These are phyloP conservation scores for Ibidorhyncha struthersii DNA, from an alignment of 2,113 vertebrate species.

Conservation along the genomic window DNA sequence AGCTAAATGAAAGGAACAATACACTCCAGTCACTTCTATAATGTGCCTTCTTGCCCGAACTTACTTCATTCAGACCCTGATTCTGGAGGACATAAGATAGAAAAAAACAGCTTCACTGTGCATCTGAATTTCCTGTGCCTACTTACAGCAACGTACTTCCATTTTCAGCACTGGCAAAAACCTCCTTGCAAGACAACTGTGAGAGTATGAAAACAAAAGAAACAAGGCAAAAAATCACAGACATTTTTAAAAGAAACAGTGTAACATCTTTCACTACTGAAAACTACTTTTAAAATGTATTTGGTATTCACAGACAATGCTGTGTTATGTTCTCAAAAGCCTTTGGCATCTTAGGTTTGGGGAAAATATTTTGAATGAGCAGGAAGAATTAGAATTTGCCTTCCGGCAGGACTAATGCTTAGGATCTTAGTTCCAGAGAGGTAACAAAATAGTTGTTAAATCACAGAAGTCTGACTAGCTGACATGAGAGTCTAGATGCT, in stretches of 20 bases:
- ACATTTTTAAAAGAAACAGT: not conserved
- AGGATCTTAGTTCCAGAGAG: not conserved
- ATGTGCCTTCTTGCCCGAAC: not conserved
- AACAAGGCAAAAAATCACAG: not conserved
- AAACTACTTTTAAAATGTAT: not conserved
- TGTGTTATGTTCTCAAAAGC: not conserved
- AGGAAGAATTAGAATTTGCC: not conserved
- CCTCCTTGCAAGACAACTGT: not conserved
- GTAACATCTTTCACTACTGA: not conserved
- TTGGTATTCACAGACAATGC: not conserved
- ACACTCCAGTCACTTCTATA: not conserved
- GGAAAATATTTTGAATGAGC: not conserved
- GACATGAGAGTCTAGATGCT: not conserved
- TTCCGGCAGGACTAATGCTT: not conserved
- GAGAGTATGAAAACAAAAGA: not conserved
- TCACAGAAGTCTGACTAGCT: not conserved
- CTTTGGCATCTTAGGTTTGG: not conserved
- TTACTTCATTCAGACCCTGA: not conserved
- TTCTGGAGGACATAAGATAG: not conserved
- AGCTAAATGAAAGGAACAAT: not conserved
- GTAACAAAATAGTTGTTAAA: not conserved
- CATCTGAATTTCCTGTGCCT: not conserved
- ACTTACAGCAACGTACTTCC: not conserved
- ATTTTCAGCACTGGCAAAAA: not conserved
- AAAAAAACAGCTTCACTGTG: not conserved